Conservation (phyloP, 2,888 invertebrate species). For the Protodeltote pygarga region DNA sequence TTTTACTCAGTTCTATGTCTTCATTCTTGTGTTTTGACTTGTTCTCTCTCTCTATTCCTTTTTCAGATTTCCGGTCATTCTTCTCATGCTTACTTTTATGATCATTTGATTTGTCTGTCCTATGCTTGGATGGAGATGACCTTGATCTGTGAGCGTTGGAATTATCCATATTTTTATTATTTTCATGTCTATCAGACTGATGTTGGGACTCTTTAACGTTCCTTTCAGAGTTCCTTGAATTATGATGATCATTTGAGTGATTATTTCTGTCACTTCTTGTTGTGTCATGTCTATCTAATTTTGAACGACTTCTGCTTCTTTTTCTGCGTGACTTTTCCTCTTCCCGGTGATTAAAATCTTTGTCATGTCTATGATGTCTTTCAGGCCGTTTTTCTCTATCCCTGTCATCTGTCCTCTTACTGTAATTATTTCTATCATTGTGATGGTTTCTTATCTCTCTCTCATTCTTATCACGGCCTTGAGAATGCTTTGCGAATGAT, state of each 20-base stretch:
- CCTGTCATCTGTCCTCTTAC: slow-evolving; percentile 57
- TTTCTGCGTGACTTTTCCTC: slow-evolving; percentile 66
- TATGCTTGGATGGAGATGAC: slow-evolving; percentile 25
- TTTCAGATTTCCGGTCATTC: slow-evolving; percentile 16
- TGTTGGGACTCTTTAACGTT: slow-evolving; percentile 17
- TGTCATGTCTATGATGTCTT: slow-evolving; percentile 32
- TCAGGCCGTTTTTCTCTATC: slow-evolving; percentile 44
- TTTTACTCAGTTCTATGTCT: slow-evolving; percentile 17
- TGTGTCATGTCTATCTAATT: slow-evolving; percentile 27
- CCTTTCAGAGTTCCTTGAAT: slow-evolving; percentile 34
- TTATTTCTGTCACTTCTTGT: slow-evolving; percentile 31
- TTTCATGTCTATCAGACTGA: slow-evolving; percentile 17
- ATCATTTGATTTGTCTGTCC: slow-evolving; percentile 30
- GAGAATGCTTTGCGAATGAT: slow-evolving; percentile 48
- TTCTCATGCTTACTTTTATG: slow-evolving; percentile 22
- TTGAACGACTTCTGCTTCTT: slow-evolving; percentile 58
- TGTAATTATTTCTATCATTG: slow-evolving; percentile 46
- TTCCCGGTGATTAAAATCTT: slow-evolving; percentile 29
- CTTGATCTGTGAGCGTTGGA: slow-evolving; percentile 25
- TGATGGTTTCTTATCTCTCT: slow-evolving; percentile 42
- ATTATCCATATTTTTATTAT: slow-evolving; percentile 20
- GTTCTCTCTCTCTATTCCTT: slow-evolving; percentile 16
- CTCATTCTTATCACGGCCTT: slow-evolving; percentile 39
- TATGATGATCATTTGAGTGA: slow-evolving; percentile 12
- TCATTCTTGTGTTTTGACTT: slow-evolving; percentile 37